These are phyloP conservation scores for Hyperoplus immaculatus DNA, from an alignment of 2,797 vertebrate species.

Conservation along the genomic window DNA sequence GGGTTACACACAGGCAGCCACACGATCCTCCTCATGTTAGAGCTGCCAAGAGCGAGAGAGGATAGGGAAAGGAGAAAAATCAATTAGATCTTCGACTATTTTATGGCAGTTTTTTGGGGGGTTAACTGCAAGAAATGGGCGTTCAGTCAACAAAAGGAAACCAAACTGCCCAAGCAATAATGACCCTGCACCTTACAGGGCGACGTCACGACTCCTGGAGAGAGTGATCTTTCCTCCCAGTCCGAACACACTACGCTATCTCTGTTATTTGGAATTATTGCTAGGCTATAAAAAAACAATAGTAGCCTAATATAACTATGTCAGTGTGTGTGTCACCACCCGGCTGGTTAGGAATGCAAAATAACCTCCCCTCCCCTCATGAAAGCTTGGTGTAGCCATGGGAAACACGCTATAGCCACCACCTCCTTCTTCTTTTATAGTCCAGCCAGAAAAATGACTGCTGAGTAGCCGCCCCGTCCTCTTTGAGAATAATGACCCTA, in stretches of 20 bases:
- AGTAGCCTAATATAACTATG: not conserved
- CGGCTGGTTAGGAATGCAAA: constrained; percentile 39
- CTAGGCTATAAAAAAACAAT: not conserved
- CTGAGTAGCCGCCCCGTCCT: constrained; percentile 43
- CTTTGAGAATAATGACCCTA: constrained; percentile 18
- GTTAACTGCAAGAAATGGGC: constrained; percentile 1
- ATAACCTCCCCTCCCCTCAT: not conserved
- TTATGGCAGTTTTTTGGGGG: not conserved
- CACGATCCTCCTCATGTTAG: constrained; percentile 60
- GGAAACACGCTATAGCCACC: constrained; percentile 66
- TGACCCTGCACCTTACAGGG: constrained; percentile 59
- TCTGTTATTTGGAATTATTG: not conserved
- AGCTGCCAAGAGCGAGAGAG: constrained; percentile 22
- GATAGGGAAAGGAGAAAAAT: not conserved
- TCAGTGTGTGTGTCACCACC: constrained; percentile 21
- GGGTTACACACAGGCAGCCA: constrained; percentile 24
- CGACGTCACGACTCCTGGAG: constrained; percentile 68
- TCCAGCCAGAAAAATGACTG: constrained; percentile 43
- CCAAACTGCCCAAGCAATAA: constrained; percentile 14
- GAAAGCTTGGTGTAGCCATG: constrained; percentile 74
- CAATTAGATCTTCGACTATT: not conserved
- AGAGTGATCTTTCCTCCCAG: constrained; percentile 13
- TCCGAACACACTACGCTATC: not conserved
- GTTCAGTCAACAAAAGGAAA: constrained; percentile 61
- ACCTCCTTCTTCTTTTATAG: constrained; percentile 19